Evolutionary conservation across 2,113 vertebrate species (phyloP), one percentile per base, ranked within the genome.

Genomic region (Campylorhamphus procurvoides): DNA sequence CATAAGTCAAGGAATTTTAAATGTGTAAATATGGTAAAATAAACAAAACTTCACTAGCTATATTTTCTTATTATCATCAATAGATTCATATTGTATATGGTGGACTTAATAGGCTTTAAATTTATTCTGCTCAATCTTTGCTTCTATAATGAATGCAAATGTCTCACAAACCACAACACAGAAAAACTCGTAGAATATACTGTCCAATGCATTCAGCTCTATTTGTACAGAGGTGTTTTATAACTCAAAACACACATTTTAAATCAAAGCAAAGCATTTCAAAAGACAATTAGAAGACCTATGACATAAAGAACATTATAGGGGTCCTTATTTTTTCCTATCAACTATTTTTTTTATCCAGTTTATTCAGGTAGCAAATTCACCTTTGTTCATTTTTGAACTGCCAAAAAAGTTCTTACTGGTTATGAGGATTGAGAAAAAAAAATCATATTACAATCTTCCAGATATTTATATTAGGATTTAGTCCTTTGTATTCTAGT

Each of bases 141-240:
- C 37, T 92, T 81, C 84, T 56, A 64, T 96, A 97, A 96, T 94
- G 89, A 96, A 97, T 95, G 93, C 83, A 97, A 97, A 97, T 89
- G 47, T 72, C 87, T 93, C 33, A 85, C 64, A 95, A 94, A 49
- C 53, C 59, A 93, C 95, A 96, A 64, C 40, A 24, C 6, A 93
- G 59, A 85, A 87, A 90, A 93, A 82, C 50, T 95, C 94, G 55
- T 77, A 79, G 85, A 64, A 64, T 87, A 88, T 78, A 89, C 49
- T 74, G 84, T 39, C 24, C 76, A 94, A 82, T 78, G 29, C 68
- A 84, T 95, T 92, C 84, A 66, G 39, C 55, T 89, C 60, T 95
- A 89, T 94, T 93, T 93, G 67, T 91, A 74, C 86, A 76, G 24
- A 83, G 52, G 35, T 91, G 53, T 71, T 97, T 97, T 94, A 93